These are phyloP conservation scores for Ellobius talpinus DNA, from an alignment of 2,113 vertebrate species.

Conservation along the genomic window DNA sequence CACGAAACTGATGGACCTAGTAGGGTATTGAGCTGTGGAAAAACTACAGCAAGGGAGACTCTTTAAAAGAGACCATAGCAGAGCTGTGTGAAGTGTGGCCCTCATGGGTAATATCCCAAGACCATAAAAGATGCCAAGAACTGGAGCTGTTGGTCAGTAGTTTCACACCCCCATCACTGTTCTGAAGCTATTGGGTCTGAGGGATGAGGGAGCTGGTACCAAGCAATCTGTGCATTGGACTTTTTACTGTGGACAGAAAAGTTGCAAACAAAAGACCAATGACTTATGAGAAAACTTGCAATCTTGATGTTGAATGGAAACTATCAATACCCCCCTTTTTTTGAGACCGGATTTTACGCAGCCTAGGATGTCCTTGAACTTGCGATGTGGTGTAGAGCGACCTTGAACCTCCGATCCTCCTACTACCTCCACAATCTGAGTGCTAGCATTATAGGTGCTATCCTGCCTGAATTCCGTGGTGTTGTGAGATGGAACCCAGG, in stretches of 20 bases:
- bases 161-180: accelerated
- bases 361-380: background rate
- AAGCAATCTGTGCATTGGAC: background rate
- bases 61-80: background rate
- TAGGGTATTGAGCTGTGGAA: background rate
- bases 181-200: background rate
- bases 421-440: background rate
- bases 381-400: background rate
- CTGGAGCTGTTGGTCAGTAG: background rate
- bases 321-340: background rate
- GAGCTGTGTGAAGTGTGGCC: accelerated
- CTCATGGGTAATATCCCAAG: accelerated
- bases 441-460: background rate
- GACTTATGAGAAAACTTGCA: background rate
- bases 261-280: background rate
- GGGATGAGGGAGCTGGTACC: background rate
- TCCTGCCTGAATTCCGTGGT: background rate
- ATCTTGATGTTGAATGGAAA: background rate
- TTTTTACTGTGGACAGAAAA: background rate
- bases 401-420: background rate
- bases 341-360: background rate
- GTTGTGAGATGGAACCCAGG: background rate
- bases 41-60: background rate
- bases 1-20: constrained; percentile 15
- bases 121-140: background rate